Percentiles rank a stretch among this genome's conserved stretches.
Evolutionary conservation across 2,888 invertebrate species (phyloP).

Genomic region (Leptothorax acervorum): DNA sequence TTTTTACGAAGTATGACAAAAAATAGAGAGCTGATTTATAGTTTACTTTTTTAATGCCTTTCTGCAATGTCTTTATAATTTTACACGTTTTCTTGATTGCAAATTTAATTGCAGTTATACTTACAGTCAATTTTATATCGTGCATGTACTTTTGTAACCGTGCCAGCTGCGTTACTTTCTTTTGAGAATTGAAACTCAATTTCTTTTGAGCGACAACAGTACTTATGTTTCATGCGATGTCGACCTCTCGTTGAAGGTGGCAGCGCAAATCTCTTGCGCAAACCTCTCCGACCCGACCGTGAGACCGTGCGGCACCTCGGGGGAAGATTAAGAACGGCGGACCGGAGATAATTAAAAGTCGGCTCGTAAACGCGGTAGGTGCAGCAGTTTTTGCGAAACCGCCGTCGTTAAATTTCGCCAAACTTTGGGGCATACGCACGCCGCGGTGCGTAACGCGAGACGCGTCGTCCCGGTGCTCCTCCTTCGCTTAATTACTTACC

Average conservation of each 20-base stretch:
- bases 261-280: constrained; percentile 2
- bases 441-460: constrained; percentile 48
- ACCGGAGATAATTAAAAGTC: constrained; percentile 44
- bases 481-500: constrained; percentile 61
- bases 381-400: constrained; percentile 56
- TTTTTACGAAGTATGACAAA: background rate
- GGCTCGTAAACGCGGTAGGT: constrained; percentile 40
- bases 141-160: background rate
- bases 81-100: background rate
- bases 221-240: background rate
- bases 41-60: background rate
- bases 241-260: constrained; percentile 7
- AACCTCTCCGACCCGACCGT: background rate
- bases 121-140: background rate
- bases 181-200: background rate
- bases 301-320: constrained; percentile 24
- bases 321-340: constrained; percentile 31
- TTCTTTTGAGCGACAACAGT: background rate
- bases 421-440: constrained; percentile 46
- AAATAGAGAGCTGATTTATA: background rate
- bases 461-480: constrained; percentile 52
- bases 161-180: background rate
- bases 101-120: background rate
- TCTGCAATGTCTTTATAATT: background rate
- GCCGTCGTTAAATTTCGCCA: constrained; percentile 48